Conservation (phyloP, 1,140 invertebrate species). For the Liolophura sinensis region DNA sequence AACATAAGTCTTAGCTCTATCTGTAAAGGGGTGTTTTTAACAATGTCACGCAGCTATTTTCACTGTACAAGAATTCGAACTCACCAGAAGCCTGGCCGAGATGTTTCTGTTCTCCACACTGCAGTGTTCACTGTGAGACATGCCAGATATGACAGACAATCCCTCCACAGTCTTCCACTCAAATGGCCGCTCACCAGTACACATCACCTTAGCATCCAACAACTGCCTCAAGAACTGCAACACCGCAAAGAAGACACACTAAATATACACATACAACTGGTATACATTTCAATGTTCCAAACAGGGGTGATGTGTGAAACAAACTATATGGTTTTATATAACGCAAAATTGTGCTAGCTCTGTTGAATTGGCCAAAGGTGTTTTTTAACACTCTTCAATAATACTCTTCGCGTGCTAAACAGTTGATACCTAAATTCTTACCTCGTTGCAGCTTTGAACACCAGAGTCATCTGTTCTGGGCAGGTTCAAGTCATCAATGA, state of each 20-base stretch:
- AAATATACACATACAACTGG: no score
- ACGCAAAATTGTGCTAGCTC: not conserved
- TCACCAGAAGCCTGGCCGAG: constrained; percentile 52
- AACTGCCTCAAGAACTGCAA: constrained; percentile 53
- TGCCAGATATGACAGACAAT: constrained; percentile 47
- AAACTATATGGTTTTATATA: no score
- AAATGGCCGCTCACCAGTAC: constrained; percentile 55
- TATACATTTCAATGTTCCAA: no score
- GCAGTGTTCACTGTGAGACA: constrained; percentile 49
- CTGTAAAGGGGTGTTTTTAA: no score
- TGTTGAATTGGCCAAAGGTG: no score
- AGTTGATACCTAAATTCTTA: constrained; percentile 13
- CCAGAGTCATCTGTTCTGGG: constrained; percentile 45
- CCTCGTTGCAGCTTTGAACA: constrained; percentile 55
- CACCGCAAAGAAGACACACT: constrained; percentile 7
- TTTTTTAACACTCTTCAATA: no score
- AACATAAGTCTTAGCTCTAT: no score
- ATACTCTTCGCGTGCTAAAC: no score
- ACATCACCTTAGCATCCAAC: constrained; percentile 51
- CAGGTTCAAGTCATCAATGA: constrained; percentile 58
- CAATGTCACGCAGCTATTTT: not conserved
- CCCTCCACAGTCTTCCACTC: constrained; percentile 54
- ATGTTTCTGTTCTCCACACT: constrained; percentile 37
- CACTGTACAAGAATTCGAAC: constrained; percentile 3
- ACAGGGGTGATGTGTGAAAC: no score